These are phyloP conservation scores for Cryptoprocta ferox DNA, from an alignment of 2,797 vertebrate species.

Conservation along the genomic window DNA sequence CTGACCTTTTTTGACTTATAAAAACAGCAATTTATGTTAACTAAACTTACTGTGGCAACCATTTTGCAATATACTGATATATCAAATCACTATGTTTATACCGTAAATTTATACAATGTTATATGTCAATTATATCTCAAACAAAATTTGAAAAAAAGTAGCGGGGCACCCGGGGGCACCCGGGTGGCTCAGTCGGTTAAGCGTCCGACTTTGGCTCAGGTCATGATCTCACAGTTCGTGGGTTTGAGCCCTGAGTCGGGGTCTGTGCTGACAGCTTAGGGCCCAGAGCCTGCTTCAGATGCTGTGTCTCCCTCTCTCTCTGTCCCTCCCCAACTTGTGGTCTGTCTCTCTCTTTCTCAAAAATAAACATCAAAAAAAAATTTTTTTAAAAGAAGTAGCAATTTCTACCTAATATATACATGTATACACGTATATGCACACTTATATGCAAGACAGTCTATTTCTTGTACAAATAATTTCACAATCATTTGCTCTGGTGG, in stretches of 20 bases:
- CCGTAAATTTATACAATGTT: not conserved
- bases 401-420: not conserved
- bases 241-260: too few relatives aligned
- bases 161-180: too few relatives aligned
- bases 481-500: not conserved
- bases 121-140: not conserved
- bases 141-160: not conserved
- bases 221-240: too few relatives aligned
- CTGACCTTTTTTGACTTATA: not conserved
- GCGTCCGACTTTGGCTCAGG: too few relatives aligned
- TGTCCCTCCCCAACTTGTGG: too few relatives aligned
- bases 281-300: too few relatives aligned
- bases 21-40: slow-evolving; percentile 11
- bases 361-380: too few relatives aligned
- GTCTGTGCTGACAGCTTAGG: too few relatives aligned
- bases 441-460: not conserved
- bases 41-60: not conserved
- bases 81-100: not conserved
- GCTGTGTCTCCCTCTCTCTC: too few relatives aligned
- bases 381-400: not conserved
- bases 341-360: too few relatives aligned
- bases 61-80: not conserved
- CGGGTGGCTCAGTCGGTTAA: too few relatives aligned
- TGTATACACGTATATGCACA: not conserved
- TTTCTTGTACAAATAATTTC: not conserved